Percentiles rank a stretch among this genome's conserved stretches.
Evolutionary conservation across 2,113 vertebrate species (phyloP).

Genomic region (Cynocephalus volans): DNA sequence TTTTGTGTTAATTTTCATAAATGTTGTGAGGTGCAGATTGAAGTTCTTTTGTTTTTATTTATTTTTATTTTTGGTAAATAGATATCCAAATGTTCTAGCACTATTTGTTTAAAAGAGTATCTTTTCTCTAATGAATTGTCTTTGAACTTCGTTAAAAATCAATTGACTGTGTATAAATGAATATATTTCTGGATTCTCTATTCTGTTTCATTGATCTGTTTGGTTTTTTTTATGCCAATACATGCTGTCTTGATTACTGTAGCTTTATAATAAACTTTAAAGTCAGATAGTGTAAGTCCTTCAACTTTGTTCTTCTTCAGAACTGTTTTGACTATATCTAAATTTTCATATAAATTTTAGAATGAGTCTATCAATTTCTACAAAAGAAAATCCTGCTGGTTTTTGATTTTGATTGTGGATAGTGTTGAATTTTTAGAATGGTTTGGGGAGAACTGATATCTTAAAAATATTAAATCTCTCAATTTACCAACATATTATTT

Average conservation of each 20-base stretch:
- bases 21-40: neutral
- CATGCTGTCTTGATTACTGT: neutral
- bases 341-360: neutral
- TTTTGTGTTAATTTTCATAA: neutral
- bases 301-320: neutral
- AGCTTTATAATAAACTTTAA: neutral
- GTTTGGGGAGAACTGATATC: neutral
- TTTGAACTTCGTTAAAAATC: neutral
- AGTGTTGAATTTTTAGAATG: neutral
- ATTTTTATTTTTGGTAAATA: neutral
- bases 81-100: neutral
- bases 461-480: neutral
- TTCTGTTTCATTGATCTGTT: neutral
- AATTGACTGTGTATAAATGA: neutral
- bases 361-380: neutral
- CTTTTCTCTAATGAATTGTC: neutral
- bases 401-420: neutral
- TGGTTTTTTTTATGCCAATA: neutral
- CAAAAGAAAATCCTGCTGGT: neutral
- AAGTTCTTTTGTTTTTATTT: constrained; percentile 1
- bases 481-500: neutral
- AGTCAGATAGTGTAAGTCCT: neutral
- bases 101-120: neutral
- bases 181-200: neutral
- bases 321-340: neutral